These are phyloP conservation scores for Hermaeophaga mercurialis DNA, from an alignment of 2,888 invertebrate species.

Conservation along the genomic window DNA sequence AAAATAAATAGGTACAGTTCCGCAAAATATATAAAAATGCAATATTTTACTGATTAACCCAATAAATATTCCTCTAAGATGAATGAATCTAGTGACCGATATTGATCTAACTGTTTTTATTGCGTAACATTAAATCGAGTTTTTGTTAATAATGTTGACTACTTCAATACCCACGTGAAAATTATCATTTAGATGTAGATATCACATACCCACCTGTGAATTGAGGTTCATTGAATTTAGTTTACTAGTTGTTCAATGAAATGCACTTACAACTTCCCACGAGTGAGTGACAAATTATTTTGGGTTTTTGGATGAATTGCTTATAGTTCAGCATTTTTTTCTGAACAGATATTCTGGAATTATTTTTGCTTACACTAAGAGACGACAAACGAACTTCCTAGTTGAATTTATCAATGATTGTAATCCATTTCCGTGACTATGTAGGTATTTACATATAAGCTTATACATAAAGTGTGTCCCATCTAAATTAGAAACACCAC, in stretches of 20 bases:
- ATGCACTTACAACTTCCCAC: slow-evolving; percentile 35
- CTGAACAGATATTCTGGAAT: no score
- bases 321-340: no score
- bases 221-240: slow-evolving; percentile 17
- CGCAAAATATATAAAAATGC: no score
- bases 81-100: slow-evolving; percentile 4
- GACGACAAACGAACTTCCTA: no score
- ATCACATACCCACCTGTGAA: slow-evolving; percentile 20
- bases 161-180: slow-evolving; percentile 23
- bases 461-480: no score
- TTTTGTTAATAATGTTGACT: slow-evolving; percentile 11
- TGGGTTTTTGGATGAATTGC: no score
- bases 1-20: no score
- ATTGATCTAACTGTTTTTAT: slow-evolving; percentile 10
- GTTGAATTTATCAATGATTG: no score
- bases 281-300: slow-evolving; percentile 28
- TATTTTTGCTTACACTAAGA: no score
- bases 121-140: slow-evolving; percentile 7
- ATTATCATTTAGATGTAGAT: slow-evolving; percentile 25
- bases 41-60: background rate
- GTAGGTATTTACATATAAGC: no score
- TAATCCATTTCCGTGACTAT: no score
- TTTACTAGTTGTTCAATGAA: slow-evolving; percentile 20
- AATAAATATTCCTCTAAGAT: background rate
- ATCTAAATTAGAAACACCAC: no score